Evolutionary conservation across 2,888 invertebrate genomes (phyloP).

Genomic region (Spilarctia lutea): DNA sequence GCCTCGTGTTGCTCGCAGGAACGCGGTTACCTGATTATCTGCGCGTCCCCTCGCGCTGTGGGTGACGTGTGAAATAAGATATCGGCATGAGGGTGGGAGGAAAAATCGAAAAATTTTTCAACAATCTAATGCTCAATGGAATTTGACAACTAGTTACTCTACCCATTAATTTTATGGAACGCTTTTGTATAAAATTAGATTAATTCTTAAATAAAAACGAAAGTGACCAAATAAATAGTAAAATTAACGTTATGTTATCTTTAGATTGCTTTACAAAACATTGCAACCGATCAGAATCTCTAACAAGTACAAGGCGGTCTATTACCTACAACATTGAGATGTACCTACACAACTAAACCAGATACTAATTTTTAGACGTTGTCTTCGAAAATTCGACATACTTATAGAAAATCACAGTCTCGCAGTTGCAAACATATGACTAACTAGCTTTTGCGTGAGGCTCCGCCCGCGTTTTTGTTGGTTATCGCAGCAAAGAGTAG

Average conservation of each 20-base stretch:
- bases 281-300: not conserved
- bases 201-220: not conserved
- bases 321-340: no score
- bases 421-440: not conserved
- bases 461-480: no score
- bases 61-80: conserved; percentile 28
- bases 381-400: not conserved
- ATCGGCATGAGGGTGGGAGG: not conserved
- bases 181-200: not conserved
- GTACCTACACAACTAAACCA: not conserved
- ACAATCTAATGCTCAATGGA: not conserved
- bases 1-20: conserved; percentile 50
- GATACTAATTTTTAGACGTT: not conserved
- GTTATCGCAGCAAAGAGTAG: no score
- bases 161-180: not conserved
- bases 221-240: not conserved
- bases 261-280: not conserved
- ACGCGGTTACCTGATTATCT: conserved; percentile 50
- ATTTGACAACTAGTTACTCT: not conserved
- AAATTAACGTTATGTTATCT: not conserved
- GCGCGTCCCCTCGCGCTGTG: conserved; percentile 27
- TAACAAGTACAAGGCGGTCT: not conserved
- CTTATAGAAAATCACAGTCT: not conserved
- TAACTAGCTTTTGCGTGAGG: not conserved
- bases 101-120: not conserved